Evolutionary conservation across 2,113 vertebrate species (phyloP), one percentile per base, ranked within the genome.

Genomic region (Nothobranchius kuhntae): DNA sequence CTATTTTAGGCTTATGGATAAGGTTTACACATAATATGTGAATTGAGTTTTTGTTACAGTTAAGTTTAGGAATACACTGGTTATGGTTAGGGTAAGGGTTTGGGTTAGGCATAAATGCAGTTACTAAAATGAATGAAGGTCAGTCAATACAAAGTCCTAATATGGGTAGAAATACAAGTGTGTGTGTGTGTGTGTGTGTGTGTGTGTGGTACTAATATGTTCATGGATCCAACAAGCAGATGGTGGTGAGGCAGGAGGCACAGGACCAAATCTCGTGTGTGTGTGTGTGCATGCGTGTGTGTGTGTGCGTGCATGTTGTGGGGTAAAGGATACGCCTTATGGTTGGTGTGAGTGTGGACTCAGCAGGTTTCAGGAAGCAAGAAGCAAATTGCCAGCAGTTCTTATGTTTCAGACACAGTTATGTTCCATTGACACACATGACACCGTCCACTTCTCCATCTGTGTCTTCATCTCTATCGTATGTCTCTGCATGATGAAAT

Each of bases 231-330:
- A 24, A 14, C 15, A 51, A 53, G 24, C 83, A 87, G 83, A 87
- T 87, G 86, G 86, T 77, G 47, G 58, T 56, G 48, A 75, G 62
- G 81, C 65, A 80, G 86, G 83, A 77, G 78, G 83, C 68, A 42
- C 47, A 64, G 57, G 56, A 61, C 63, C 71, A 78, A n/a, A 65
- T 57, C 13, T 52, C 57, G 9, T 69, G 53, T 68, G 47, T 46
- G 65, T 72, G 13, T 71, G 45, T 55, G 9, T 17, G 8, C 63
- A 26, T 73, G 68, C 12, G 2, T 44, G 59, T 71, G 36, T 61
- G 52, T 59, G 62, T 42, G 35, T 48, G n/a, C 55, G 71, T 66
- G 61, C 21, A 21, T 21, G 21, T 21, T 63, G 38, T 46, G 21
- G 9, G 9, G 30, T 30, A 30, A 30, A 30, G n/a, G 2, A 10